A percentile compares a stretch with the other conserved stretches of the same genome.
Conservation (phyloP, 2,113 vertebrate species). For the Periophthalmodon schlosseri region DNA sequence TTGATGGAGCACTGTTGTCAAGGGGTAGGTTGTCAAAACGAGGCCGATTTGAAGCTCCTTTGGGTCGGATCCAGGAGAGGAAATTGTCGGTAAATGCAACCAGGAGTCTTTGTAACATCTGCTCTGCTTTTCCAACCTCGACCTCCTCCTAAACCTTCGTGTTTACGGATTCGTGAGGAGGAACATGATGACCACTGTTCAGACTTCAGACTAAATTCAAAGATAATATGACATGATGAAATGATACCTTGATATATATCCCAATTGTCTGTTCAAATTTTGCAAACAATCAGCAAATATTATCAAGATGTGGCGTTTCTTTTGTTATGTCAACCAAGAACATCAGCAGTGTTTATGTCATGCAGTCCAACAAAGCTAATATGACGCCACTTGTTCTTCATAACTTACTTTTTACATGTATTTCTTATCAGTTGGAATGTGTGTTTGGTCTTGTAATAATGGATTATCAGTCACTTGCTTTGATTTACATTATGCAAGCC, state of each 20-base stretch:
- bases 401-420: too few relatives aligned
- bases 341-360: background rate
- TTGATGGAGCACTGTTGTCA: slow-evolving; percentile 45
- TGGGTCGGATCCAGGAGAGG: slow-evolving; percentile 31
- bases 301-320: background rate
- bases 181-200: background rate
- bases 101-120: background rate
- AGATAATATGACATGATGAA: background rate
- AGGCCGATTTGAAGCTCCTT: slow-evolving; percentile 56
- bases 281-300: background rate
- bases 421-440: too few relatives aligned
- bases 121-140: background rate
- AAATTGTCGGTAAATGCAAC: slow-evolving; percentile 14
- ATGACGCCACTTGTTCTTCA: background rate
- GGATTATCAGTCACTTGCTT: background rate
- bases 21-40: slow-evolving; percentile 52
- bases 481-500: background rate
- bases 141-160: background rate
- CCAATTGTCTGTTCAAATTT: background rate
- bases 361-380: background rate
- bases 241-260: background rate
- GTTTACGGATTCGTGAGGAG: background rate
- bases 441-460: background rate
- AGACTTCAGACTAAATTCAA: background rate
- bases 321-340: background rate